A percentile compares a stretch with the other conserved stretches of the same genome.
phyloP scores from a whole-genome alignment of 2,888 invertebrate species.

The Ferrisia virgata region DNA sequence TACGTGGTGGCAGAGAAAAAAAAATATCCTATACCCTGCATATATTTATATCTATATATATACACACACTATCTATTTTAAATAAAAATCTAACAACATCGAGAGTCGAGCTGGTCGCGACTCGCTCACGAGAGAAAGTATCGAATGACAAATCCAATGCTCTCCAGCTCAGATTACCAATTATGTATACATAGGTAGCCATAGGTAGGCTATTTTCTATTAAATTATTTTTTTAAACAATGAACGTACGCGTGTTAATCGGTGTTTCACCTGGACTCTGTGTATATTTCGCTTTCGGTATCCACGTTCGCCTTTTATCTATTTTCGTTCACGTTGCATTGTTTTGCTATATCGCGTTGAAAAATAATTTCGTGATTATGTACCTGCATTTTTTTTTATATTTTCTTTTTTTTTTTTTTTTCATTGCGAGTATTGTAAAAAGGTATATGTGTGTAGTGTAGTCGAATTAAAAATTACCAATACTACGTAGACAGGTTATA shows the following conservation, averaged over 20 bases:
- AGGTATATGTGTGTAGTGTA: neutral
- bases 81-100: neutral
- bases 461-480: neutral
- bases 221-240: conserved; percentile 14
- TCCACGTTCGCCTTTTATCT: conserved; percentile 19
- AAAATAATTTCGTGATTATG: conserved; percentile 11
- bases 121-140: neutral
- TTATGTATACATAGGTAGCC: neutral
- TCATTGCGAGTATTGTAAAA: neutral
- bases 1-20: neutral
- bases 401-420: no score
- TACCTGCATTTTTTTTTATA: no score
- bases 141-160: conserved; percentile 8
- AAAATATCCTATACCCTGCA: no score
- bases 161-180: neutral
- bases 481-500: no score
- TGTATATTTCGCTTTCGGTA: conserved; percentile 16
- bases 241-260: neutral
- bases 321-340: conserved; percentile 16
- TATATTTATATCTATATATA: no score
- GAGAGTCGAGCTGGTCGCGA: neutral
- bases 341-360: conserved; percentile 12
- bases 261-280: neutral
- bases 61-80: no score
- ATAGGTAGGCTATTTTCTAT: neutral